Evolutionary conservation across 2,888 invertebrate species (phyloP).

Genomic region (Polyploca ridens): DNA sequence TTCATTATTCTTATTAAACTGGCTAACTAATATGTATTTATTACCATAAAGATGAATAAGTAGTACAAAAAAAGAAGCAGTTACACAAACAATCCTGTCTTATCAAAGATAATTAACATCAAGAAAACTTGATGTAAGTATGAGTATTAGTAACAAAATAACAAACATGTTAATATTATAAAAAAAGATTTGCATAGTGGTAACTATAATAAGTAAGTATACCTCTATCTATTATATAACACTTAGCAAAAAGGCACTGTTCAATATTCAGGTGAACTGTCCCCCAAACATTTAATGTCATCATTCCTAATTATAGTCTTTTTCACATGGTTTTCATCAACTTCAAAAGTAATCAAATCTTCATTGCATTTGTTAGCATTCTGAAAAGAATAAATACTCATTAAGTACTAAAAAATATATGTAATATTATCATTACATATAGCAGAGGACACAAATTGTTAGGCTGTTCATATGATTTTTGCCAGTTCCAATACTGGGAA

Average conservation of each 20-base stretch:
- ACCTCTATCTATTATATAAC: constrained; percentile 37
- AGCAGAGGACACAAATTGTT: no score
- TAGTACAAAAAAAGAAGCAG: constrained; percentile 1
- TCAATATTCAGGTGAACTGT: constrained; percentile 77
- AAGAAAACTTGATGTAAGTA: background rate
- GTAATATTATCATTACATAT: background rate
- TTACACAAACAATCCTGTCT: background rate
- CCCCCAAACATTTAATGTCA: constrained; percentile 61
- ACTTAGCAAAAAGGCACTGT: constrained; percentile 67
- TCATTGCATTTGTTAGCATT: constrained; percentile 59
- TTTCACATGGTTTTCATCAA: constrained; percentile 64
- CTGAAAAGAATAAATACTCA: constrained; percentile 50
- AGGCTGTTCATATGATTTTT: no score
- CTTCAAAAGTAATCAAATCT: constrained; percentile 75
- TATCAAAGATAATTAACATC: background rate
- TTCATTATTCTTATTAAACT: no score
- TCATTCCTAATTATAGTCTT: constrained; percentile 64
- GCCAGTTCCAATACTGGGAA: no score
- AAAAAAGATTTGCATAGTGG: constrained; percentile 2
- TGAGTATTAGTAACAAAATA: constrained; percentile 14
- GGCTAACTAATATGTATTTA: background rate
- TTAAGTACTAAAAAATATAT: background rate
- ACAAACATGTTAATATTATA: constrained; percentile 6
- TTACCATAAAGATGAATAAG: background rate
- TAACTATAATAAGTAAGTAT: constrained; percentile 39